Evolutionary conservation across 2,797 vertebrate genomes (phyloP).

Genomic region (Choloepus didactylus): DNA sequence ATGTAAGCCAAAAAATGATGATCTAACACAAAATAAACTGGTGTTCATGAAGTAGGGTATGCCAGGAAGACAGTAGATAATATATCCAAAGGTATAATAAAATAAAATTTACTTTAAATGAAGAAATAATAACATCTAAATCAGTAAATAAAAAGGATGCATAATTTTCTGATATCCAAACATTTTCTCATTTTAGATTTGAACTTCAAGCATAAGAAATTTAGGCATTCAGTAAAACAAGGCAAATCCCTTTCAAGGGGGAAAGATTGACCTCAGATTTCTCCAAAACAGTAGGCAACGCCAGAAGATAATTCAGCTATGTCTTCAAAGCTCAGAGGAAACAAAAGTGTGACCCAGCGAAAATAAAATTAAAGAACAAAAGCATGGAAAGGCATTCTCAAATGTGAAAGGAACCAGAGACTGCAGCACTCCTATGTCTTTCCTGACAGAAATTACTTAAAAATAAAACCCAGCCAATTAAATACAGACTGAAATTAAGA

Average conservation of each 20-base stretch:
- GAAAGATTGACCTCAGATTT: background rate
- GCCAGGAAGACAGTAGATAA: background rate
- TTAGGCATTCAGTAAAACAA: background rate
- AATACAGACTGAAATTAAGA: background rate
- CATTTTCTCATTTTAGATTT: background rate
- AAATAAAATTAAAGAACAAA: background rate
- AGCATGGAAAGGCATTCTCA: background rate
- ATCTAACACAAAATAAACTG: background rate
- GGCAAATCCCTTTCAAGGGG: background rate
- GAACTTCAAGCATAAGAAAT: background rate
- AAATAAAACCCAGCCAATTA: background rate
- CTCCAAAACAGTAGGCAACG: background rate
- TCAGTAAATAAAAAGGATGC: background rate
- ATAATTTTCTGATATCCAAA: background rate
- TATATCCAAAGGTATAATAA: background rate
- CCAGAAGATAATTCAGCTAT: background rate
- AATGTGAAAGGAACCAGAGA: background rate
- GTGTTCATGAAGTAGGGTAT: background rate
- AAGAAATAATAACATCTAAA: background rate
- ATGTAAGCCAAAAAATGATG: background rate
- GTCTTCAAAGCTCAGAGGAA: background rate
- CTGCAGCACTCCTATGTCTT: background rate
- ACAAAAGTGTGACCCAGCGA: background rate
- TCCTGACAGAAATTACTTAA: background rate
- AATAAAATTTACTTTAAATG: background rate